These are phyloP conservation scores for Gambusia holbrooki DNA, from an alignment of 2,113 vertebrate species.

Conservation along the genomic window DNA sequence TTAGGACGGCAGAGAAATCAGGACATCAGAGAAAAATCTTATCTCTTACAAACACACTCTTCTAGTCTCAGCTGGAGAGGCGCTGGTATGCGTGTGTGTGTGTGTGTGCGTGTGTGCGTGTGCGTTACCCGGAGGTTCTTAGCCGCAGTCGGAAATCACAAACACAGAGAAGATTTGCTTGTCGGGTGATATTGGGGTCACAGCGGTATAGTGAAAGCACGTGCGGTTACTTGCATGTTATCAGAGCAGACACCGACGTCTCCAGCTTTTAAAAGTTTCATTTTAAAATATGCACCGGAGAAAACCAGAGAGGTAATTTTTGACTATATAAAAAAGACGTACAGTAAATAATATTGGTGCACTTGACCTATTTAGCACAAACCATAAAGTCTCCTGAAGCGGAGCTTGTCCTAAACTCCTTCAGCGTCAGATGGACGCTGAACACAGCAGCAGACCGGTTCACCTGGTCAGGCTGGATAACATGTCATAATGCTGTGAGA, in stretches of 20 bases:
- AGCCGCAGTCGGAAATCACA: slow-evolving; percentile 17
- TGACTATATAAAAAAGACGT: no score
- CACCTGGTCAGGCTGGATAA: not conserved
- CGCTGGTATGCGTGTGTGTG: no score
- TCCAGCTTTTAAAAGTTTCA: no score
- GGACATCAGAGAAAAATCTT: slow-evolving; percentile 69
- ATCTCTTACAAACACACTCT: slow-evolving; percentile 66
- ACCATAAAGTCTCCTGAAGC: not conserved
- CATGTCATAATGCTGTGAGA: not conserved
- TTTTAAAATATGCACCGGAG: not conserved
- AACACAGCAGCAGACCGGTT: not conserved
- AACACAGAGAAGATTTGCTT: slow-evolving; percentile 8
- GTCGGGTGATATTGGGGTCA: not conserved
- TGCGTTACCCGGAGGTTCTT: slow-evolving; percentile 26
- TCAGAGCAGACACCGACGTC: no score
- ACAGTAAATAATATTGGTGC: not conserved
- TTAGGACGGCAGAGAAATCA: slow-evolving; percentile 51
- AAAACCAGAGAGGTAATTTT: not conserved
- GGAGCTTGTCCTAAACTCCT: not conserved
- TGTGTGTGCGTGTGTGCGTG: slow-evolving; percentile 11
- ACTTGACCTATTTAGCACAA: not conserved
- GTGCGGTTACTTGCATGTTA: not conserved
- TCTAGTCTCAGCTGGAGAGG: slow-evolving; percentile 49
- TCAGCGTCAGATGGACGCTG: not conserved
- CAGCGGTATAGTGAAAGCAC: not conserved